A percentile compares a stretch with the other conserved stretches of the same genome.
phyloP scores from a whole-genome alignment of 2,888 invertebrate species.

The Scrobipalpa atriplicella region DNA sequence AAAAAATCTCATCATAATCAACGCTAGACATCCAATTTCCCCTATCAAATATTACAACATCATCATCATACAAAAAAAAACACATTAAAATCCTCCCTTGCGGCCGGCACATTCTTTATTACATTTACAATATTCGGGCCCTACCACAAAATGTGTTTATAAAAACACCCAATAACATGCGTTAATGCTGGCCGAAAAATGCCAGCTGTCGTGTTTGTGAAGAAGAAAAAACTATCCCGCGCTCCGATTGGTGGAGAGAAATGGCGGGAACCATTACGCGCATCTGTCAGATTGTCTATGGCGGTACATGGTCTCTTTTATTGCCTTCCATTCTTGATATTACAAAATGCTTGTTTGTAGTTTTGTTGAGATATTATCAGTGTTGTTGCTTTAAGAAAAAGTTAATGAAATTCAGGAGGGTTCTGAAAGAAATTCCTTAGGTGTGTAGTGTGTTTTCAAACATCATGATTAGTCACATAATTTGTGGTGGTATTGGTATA shows the following conservation, averaged over 20 bases:
- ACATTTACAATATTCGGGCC: constrained; percentile 33
- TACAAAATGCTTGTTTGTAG: constrained; percentile 15
- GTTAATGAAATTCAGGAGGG: background rate
- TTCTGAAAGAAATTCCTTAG: background rate
- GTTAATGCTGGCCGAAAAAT: constrained; percentile 62
- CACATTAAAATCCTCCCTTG: constrained; percentile 43
- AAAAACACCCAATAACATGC: constrained; percentile 75
- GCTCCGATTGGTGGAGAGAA: constrained; percentile 60
- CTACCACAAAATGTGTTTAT: constrained; percentile 56
- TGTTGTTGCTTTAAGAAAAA: background rate
- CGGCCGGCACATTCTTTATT: constrained; percentile 39
- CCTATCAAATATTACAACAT: constrained; percentile 52
- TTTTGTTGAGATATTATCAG: background rate
- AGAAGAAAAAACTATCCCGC: constrained; percentile 60
- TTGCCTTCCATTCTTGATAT: constrained; percentile 19
- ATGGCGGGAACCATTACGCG: constrained; percentile 69
- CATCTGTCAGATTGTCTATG: constrained; percentile 75
- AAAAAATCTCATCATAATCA: constrained; percentile 42
- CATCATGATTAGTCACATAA: too few relatives aligned
- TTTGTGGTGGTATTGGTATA: too few relatives aligned
- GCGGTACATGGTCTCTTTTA: constrained; percentile 29
- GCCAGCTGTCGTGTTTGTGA: constrained; percentile 57
- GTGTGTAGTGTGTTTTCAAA: background rate
- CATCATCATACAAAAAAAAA: constrained; percentile 50
- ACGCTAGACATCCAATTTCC: constrained; percentile 50